Conservation (phyloP, 1,140 invertebrate species). For the Latrodectus geometricus region DNA sequence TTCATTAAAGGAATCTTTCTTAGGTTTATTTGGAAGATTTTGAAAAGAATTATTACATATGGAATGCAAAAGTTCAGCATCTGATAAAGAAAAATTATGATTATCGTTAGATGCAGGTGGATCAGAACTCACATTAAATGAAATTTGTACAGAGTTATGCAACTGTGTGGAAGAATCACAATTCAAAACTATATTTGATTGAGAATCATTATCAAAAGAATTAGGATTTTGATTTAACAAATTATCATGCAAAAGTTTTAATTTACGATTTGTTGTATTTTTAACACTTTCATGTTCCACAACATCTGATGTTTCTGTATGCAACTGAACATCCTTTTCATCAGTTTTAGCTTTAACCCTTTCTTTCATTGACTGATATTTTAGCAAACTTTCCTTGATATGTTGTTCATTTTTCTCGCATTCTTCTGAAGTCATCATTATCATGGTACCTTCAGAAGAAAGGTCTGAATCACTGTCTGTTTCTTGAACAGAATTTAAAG, state of each 20-base stretch:
- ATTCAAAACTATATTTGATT: neutral
- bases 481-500: slow-evolving; percentile 56
- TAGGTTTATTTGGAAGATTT: neutral
- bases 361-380: slow-evolving; percentile 40
- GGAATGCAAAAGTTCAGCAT: slow-evolving; percentile 1
- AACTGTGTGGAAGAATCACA: neutral
- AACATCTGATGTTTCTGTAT: neutral
- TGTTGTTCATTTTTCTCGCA: slow-evolving; percentile 51
- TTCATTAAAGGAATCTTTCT: slow-evolving; percentile 7
- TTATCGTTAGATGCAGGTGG: neutral
- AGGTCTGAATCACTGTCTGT: slow-evolving; percentile 58
- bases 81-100: slow-evolving; percentile 19
- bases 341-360: neutral
- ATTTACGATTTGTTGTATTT: neutral
- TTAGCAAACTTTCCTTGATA: slow-evolving; percentile 42
- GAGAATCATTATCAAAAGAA: neutral
- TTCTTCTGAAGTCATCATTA: slow-evolving; percentile 61
- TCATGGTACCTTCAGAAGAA: slow-evolving; percentile 59
- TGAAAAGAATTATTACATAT: slow-evolving; percentile 3
- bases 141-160: neutral
- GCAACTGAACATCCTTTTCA: neutral
- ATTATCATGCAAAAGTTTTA: neutral
- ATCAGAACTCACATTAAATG: neutral
- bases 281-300: neutral
- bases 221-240: neutral